Conservation (phyloP, 1,140 invertebrate genomes). For the Brachionus angularis region DNA sequence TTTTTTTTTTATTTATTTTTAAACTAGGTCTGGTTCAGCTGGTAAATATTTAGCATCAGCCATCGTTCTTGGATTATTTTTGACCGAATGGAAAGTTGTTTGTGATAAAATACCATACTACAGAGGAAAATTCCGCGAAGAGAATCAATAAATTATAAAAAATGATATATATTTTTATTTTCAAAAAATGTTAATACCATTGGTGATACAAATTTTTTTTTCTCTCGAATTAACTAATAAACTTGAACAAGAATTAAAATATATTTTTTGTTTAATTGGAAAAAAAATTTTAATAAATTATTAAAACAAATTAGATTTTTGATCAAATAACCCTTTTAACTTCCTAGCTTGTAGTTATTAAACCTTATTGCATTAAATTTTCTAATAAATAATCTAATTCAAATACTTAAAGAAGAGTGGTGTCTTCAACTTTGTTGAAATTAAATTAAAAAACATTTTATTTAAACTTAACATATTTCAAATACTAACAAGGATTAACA, state of each 20-base stretch:
- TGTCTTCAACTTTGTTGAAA: neutral
- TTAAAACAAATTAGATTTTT: too few species aligned
- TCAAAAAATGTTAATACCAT: conserved; percentile 27
- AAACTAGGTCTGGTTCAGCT: neutral
- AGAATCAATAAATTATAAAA: conserved; percentile 19
- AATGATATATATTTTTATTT: neutral
- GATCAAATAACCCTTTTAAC: too few species aligned
- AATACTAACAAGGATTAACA: neutral
- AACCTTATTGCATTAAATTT: too few species aligned
- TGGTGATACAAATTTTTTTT: too few species aligned
- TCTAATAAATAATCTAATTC: too few species aligned
- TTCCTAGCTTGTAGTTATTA: too few species aligned
- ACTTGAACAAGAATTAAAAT: too few species aligned
- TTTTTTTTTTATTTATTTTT: neutral
- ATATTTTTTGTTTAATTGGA: too few species aligned
- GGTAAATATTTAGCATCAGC: conserved; percentile 12
- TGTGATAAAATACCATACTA: conserved; percentile 32
- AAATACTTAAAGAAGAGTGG: too few species aligned
- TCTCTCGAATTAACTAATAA: too few species aligned
- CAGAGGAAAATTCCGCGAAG: conserved; percentile 38
- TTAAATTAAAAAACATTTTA: conserved; percentile 6
- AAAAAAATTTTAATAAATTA: too few species aligned
- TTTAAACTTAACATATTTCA: conserved; percentile 38
- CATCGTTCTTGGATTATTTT: conserved; percentile 29
- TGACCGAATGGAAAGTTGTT: conserved; percentile 38